Conservation (phyloP, 2,797 vertebrate genomes). For the Acipenser transmontanus region DNA sequence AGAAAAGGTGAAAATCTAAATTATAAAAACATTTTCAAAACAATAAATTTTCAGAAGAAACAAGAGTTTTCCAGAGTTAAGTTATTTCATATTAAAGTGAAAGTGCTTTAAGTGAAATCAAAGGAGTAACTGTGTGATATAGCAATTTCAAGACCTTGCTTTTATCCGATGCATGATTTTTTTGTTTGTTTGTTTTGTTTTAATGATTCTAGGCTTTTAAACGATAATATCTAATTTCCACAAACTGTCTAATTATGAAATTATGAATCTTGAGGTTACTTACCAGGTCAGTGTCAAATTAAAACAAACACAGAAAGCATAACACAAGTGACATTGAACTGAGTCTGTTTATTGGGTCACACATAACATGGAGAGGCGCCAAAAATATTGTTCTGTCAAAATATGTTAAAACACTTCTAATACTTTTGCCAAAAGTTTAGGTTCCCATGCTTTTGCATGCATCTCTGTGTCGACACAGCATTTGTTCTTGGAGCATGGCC, state of each 20-base stretch:
- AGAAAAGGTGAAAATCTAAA: too few relatives aligned
- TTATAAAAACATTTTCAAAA: too few relatives aligned
- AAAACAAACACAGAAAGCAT: background rate
- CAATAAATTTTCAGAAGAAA: too few relatives aligned
- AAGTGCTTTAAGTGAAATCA: too few relatives aligned
- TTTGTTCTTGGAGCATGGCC: constrained; percentile 7
- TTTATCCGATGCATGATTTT: background rate
- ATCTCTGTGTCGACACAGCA: background rate
- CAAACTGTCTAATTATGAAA: background rate
- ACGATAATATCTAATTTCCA: background rate
- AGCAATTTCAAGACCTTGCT: too few relatives aligned
- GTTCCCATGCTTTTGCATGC: constrained; percentile 11
- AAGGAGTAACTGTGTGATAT: too few relatives aligned
- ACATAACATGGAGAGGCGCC: background rate
- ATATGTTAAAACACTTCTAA: background rate
- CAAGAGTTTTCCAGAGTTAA: too few relatives aligned
- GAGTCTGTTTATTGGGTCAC: constrained; percentile 4
- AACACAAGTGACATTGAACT: constrained; percentile 3
- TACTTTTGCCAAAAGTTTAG: constrained; percentile 3
- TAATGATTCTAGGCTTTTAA: background rate
- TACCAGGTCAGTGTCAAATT: background rate
- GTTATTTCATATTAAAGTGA: too few relatives aligned
- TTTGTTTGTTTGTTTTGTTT: background rate
- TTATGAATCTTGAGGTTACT: background rate
- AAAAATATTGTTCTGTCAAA: constrained; percentile 7